phyloP scores from a whole-genome alignment of 2,797 vertebrate species.

The Spizella passerina region DNA sequence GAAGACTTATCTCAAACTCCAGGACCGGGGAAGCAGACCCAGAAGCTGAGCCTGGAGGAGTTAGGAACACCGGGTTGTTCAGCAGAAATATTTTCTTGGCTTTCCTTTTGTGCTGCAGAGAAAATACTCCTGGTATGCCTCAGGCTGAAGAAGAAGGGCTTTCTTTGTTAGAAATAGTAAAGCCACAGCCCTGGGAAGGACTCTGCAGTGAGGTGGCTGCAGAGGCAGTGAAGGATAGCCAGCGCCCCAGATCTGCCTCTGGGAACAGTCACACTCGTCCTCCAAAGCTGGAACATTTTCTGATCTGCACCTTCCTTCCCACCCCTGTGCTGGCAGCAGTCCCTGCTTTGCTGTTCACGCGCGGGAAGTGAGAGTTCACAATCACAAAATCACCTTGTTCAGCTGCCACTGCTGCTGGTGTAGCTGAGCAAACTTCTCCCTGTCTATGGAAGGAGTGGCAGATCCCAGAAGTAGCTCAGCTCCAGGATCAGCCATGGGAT shows the following conservation, averaged over 20 bases:
- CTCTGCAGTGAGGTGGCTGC: neutral
- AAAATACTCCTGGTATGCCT: neutral
- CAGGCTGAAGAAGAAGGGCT: neutral
- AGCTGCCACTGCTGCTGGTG: neutral
- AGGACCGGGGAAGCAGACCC: neutral
- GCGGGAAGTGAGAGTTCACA: neutral
- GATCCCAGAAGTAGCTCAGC: neutral
- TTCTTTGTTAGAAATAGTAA: neutral
- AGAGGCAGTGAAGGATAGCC: neutral
- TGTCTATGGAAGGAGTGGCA: neutral
- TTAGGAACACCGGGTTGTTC: neutral
- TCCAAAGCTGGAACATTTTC: neutral
- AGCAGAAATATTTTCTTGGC: neutral
- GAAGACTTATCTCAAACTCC: neutral
- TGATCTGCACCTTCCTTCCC: neutral
- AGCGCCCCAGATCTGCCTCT: neutral
- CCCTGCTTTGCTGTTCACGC: neutral
- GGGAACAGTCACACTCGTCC: neutral
- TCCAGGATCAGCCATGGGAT: neutral
- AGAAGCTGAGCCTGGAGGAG: neutral
- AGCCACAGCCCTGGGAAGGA: neutral
- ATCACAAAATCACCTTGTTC: neutral
- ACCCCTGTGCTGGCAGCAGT: neutral
- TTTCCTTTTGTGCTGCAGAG: neutral
- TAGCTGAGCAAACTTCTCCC: neutral